Percentiles rank a stretch among this genome's conserved stretches.
These are phyloP conservation scores for Agrotis exclamationis DNA, from an alignment of 2,888 invertebrate genomes.

Conservation along the genomic window DNA sequence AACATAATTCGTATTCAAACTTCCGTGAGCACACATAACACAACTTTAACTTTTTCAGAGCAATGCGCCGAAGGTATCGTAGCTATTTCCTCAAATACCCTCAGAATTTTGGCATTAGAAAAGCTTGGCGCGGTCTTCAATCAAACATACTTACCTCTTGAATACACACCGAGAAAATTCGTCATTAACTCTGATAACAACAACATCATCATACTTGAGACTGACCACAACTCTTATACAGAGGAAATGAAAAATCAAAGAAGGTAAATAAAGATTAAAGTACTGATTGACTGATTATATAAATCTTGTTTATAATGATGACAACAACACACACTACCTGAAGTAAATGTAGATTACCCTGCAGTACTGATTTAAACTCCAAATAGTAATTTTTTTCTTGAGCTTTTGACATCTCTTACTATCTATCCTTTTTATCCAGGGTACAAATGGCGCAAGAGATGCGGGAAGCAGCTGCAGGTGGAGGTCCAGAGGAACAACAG, in stretches of 20 bases:
- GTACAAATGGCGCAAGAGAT: constrained; percentile 99
- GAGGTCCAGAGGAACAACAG: constrained; percentile 98
- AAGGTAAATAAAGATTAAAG: constrained; percentile 77
- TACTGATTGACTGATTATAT: background rate
- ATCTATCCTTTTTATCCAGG: constrained; percentile 80
- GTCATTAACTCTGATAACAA: constrained; percentile 97
- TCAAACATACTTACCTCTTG: constrained; percentile 97
- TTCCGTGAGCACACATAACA: constrained; percentile 48
- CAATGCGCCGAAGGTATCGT: constrained; percentile 99
- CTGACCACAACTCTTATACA: constrained; percentile 99
- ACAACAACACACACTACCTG: constrained; percentile 81
- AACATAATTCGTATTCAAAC: background rate
- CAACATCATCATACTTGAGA: constrained; percentile 97
- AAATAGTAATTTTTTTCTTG: background rate
- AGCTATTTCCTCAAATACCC: constrained; percentile 99
- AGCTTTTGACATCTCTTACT: background rate
- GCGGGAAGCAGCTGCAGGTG: constrained; percentile 96
- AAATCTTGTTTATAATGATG: constrained; percentile 76
- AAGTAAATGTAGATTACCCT: constrained; percentile 85
- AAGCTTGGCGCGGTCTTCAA: constrained; percentile 99
- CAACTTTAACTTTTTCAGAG: constrained; percentile 88
- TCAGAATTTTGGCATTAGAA: constrained; percentile 99
- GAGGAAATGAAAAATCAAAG: constrained; percentile 98
- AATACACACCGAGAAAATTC: constrained; percentile 99
- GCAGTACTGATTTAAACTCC: constrained; percentile 83